Base-by-base conservation (phyloP, 1,140 invertebrate genomes). In the Babylonia areolata region DNA sequence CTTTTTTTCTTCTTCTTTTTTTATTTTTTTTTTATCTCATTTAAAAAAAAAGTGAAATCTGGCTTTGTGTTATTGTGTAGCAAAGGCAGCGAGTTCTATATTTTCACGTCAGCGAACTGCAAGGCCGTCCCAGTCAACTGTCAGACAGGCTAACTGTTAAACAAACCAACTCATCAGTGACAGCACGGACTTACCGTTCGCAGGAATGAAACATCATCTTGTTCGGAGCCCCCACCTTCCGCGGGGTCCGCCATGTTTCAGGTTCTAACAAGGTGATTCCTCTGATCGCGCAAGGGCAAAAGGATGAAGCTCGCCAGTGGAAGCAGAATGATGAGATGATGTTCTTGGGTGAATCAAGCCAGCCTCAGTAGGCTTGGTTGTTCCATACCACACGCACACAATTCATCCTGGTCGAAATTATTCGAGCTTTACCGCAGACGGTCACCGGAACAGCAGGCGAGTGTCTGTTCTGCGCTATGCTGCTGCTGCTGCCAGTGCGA, bases 201-300 rank as follows among this genome's bases (percentile, higher is more conserved):
- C 31, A 92, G 83, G 80, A 92, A 92, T 31, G 90, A 92, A 84
- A 92, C 85, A 88, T 91, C 91, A 86, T 92, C 91, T 85, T 92
- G 90, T 87, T 92, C 91, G n/a, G 89, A 89, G 73, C 90, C 90
- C 42, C 91, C 91, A 54, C 87, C 88, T 78, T 91, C 91, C 28
- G 90, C 87, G 12, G 89, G 86, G 80, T 91, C 91, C 87, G 91
- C 90, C 91, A 91, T 92, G 64, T 88, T 91, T 84, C 82, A 82
- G 64, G 35, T 39, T 64, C 35, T 51, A 46, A 69, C 64, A 69
- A 46, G 82, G 40, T 69, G 54, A 82, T 17, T 69, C 37, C 28
- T 73, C 40, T 17, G 64, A 84, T 37, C 33, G 6, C 64, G 82
- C 82, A 84, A 71, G 40, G 82, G 64, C 82, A 75, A 73, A 84